phyloP scores from a whole-genome alignment of 2,888 invertebrate genomes.

The Zaprionus bogoriensis region DNA sequence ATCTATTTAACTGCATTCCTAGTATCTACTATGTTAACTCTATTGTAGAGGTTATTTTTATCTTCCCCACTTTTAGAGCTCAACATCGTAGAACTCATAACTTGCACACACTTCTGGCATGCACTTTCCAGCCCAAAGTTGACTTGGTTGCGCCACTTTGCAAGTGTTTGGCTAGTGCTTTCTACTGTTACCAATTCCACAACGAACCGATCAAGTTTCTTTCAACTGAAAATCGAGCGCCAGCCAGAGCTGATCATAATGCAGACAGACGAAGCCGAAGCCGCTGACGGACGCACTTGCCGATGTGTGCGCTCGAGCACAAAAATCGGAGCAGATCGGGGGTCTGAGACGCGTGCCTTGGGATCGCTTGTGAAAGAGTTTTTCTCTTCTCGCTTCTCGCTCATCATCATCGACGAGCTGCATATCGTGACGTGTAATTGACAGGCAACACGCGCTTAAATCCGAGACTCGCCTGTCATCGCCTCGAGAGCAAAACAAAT shows the following conservation, averaged over 20 bases:
- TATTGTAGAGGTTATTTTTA: too few species aligned
- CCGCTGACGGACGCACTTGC: constrained; percentile 30
- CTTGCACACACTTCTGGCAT: too few species aligned
- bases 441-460: constrained; percentile 73
- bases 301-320: constrained; percentile 17
- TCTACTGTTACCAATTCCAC: constrained; percentile 5
- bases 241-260: constrained; percentile 15
- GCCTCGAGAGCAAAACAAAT: constrained; percentile 67
- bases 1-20: too few species aligned
- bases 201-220: constrained; percentile 15
- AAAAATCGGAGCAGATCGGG: neutral
- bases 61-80: too few species aligned
- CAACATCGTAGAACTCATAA: too few species aligned
- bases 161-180: constrained; percentile 16
- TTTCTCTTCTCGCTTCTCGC: too few species aligned
- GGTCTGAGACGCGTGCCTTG: constrained; percentile 35
- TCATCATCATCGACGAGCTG: constrained; percentile 45
- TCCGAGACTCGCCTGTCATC: constrained; percentile 56
- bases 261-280: constrained; percentile 8
- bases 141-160: neutral
- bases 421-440: constrained; percentile 69
- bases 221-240: constrained; percentile 11
- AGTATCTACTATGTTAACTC: too few species aligned
- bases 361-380: constrained; percentile 4
- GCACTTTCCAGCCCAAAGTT: constrained; percentile 7